Evolutionary conservation across 2,797 vertebrate species (phyloP).

Genomic region (Nyctalus aviator): DNA sequence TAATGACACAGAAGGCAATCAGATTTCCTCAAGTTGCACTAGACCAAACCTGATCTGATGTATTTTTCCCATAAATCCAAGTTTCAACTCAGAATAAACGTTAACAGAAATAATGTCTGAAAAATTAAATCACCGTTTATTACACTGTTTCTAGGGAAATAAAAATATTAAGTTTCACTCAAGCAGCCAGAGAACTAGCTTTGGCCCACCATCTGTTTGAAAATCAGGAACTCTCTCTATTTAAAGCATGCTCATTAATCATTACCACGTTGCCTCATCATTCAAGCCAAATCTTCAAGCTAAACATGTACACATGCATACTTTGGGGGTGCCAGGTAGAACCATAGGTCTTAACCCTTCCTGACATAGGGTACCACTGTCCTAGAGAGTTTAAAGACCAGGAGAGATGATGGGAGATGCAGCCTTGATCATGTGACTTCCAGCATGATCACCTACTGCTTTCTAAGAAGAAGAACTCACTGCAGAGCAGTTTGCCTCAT

Average conservation of each 20-base stretch:
- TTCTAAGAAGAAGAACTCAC: slow-evolving; percentile 97
- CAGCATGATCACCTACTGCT: slow-evolving; percentile 97
- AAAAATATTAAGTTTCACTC: not conserved
- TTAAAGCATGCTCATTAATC: not conserved
- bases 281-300: not conserved
- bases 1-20: not conserved
- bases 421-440: slow-evolving; percentile 97
- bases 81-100: not conserved
- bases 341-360: not conserved
- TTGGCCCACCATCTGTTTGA: not conserved
- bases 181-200: not conserved
- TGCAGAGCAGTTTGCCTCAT: slow-evolving; percentile 95
- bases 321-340: not conserved
- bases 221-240: not conserved
- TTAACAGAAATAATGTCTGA: not conserved
- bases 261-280: not conserved
- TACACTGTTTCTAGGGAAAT: not conserved
- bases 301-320: not conserved
- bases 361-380: not conserved
- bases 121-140: not conserved
- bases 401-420: slow-evolving; percentile 96
- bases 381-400: not conserved
- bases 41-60: not conserved
- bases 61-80: not conserved
- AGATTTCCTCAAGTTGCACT: not conserved